A percentile compares a stretch with the other conserved stretches of the same genome.
These are phyloP conservation scores for Gymnoscelis rufifasciata DNA, from an alignment of 2,888 invertebrate genomes.

Conservation along the genomic window DNA sequence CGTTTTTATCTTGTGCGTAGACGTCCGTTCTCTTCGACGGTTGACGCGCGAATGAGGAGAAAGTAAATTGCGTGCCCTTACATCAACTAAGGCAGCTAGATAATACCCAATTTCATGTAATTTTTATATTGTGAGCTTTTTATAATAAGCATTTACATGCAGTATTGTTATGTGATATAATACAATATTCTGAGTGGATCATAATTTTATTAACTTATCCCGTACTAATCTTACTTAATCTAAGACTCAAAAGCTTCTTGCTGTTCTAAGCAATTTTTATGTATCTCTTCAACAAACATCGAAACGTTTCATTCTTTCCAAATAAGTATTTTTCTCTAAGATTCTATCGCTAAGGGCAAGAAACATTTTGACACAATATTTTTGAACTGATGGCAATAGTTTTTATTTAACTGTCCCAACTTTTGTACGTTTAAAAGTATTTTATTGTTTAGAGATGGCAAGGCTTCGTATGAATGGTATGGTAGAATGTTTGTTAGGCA, in stretches of 20 bases:
- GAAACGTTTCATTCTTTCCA: slow-evolving; percentile 24
- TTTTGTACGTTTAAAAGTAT: slow-evolving; percentile 33
- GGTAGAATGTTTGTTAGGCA: slow-evolving; percentile 46
- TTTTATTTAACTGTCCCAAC: slow-evolving; percentile 23
- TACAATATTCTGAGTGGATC: slow-evolving; percentile 27
- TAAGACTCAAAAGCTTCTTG: slow-evolving; percentile 53
- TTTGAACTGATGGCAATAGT: slow-evolving; percentile 9
- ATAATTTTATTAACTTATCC: slow-evolving; percentile 30
- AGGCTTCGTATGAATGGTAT: slow-evolving; percentile 41
- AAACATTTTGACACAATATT: slow-evolving; percentile 17
- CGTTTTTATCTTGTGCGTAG: slow-evolving; percentile 39
- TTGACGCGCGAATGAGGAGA: slow-evolving; percentile 46
- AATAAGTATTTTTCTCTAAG: slow-evolving; percentile 22
- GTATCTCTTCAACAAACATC: slow-evolving; percentile 27
- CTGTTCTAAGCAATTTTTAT: slow-evolving; percentile 59
- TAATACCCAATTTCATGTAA: slow-evolving; percentile 46
- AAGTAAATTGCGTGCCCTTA: slow-evolving; percentile 31
- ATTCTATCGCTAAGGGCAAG: slow-evolving; percentile 25
- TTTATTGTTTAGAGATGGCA: slow-evolving; percentile 42
- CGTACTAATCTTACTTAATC: slow-evolving; percentile 36
- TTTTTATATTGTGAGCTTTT: slow-evolving; percentile 67
- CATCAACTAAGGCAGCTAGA: slow-evolving; percentile 47
- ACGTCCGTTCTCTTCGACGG: slow-evolving; percentile 51
- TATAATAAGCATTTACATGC: slow-evolving; percentile 53
- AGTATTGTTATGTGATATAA: slow-evolving; percentile 48